Conservation (phyloP, 2,888 invertebrate species). For the Phrixothrix hirtus region DNA sequence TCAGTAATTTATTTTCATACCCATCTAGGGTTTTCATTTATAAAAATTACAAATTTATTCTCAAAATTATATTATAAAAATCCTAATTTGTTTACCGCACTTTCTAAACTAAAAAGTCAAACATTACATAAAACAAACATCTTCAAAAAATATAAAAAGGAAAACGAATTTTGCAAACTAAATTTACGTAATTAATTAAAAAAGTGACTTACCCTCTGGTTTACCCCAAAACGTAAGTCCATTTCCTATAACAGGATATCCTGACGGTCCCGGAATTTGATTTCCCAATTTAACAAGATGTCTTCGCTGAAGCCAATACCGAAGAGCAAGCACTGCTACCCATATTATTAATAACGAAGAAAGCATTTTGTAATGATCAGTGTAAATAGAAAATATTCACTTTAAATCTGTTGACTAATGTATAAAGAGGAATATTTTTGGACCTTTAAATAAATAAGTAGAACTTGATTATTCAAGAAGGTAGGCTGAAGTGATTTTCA, state of each 20-base stretch:
- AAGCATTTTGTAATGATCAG: constrained; percentile 18
- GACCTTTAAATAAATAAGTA: constrained; percentile 11
- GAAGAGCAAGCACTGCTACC: constrained; percentile 11
- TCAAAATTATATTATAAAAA: too few species aligned
- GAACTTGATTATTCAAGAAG: constrained; percentile 6
- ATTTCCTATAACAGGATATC: constrained; percentile 35
- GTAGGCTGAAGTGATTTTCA: constrained; percentile 16
- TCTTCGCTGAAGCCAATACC: constrained; percentile 24
- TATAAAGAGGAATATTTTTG: constrained; percentile 8
- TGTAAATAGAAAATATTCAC: not conserved
- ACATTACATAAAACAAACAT: too few species aligned
- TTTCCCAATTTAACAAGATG: constrained; percentile 20
- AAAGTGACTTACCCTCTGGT: constrained; percentile 31
- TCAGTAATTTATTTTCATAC: too few species aligned
- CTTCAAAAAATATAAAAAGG: too few species aligned
- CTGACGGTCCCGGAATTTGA: constrained; percentile 33
- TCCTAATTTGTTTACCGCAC: too few species aligned
- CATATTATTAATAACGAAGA: constrained; percentile 21
- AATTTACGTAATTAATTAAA: too few species aligned
- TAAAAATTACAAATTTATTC: too few species aligned
- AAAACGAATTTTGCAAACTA: too few species aligned
- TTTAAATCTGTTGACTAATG: not conserved
- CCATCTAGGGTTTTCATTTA: too few species aligned
- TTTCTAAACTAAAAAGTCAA: too few species aligned
- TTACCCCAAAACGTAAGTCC: constrained; percentile 33